A percentile compares a stretch with the other conserved stretches of the same genome.
Evolutionary conservation across 2,113 vertebrate species (phyloP).

Genomic region (Muscicapa adusta): DNA sequence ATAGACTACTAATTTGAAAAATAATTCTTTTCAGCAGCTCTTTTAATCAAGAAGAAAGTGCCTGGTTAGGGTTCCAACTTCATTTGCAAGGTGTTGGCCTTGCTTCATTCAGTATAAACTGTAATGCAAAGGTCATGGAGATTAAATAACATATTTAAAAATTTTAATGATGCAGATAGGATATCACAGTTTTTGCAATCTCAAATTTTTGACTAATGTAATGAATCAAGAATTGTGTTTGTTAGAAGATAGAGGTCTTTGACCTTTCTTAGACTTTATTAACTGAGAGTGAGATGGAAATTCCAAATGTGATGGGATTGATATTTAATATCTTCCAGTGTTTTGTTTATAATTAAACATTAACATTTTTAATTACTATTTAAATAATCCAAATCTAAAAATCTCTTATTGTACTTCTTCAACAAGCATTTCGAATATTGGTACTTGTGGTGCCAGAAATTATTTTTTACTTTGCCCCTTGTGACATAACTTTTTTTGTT

Average conservation of each 20-base stretch:
- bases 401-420: background rate
- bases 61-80: background rate
- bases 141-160: slow-evolving; percentile 59
- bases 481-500: background rate
- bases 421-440: background rate
- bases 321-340: slow-evolving; percentile 41
- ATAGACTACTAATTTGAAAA: background rate
- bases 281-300: slow-evolving; percentile 82
- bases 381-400: slow-evolving; percentile 1
- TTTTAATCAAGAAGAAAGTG: background rate
- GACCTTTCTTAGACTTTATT: slow-evolving; percentile 85
- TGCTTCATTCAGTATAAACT: background rate
- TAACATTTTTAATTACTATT: slow-evolving; percentile 29
- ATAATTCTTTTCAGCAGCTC: background rate
- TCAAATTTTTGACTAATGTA: slow-evolving; percentile 60
- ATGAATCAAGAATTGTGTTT: slow-evolving; percentile 46
- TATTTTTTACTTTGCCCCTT: background rate
- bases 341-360: slow-evolving; percentile 69
- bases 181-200: slow-evolving; percentile 52
- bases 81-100: background rate
- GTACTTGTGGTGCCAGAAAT: background rate
- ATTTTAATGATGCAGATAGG: slow-evolving; percentile 9
- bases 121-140: slow-evolving; percentile 48
- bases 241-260: slow-evolving; percentile 84
- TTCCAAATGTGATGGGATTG: slow-evolving; percentile 73